A percentile compares a stretch with the other conserved stretches of the same genome.
These are phyloP conservation scores for Hoplodrina ambigua DNA, from an alignment of 2,888 invertebrate species.

Conservation along the genomic window DNA sequence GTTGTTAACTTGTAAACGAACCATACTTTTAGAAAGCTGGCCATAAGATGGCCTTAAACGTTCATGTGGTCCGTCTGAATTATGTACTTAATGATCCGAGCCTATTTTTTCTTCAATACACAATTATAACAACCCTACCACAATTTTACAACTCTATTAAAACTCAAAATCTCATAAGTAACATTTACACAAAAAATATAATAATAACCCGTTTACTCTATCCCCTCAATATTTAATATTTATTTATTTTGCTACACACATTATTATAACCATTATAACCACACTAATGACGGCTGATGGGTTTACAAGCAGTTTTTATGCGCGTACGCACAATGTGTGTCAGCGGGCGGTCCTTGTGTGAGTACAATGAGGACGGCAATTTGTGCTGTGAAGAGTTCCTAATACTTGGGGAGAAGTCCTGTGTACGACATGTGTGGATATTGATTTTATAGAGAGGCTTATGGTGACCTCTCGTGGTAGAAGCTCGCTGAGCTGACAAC, in stretches of 20 bases:
- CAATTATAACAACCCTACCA: conserved; percentile 2
- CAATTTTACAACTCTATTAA: conserved; percentile 2
- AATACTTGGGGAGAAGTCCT: conserved; percentile 32
- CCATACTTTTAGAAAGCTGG: too few species aligned
- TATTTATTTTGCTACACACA: conserved; percentile 69
- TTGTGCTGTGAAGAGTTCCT: conserved; percentile 53
- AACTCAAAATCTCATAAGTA: conserved; percentile 35
- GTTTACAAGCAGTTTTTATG: conserved; percentile 55
- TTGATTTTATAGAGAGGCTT: conserved; percentile 33
- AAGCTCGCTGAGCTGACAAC: not conserved
- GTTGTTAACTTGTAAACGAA: too few species aligned
- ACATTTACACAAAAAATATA: conserved; percentile 54
- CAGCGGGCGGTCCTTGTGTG: conserved; percentile 70
- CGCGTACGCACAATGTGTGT: conserved; percentile 50
- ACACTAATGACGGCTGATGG: conserved; percentile 67
- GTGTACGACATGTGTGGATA: conserved; percentile 49
- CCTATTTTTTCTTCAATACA: not conserved
- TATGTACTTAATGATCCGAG: not conserved
- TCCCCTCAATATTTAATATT: conserved; percentile 68
- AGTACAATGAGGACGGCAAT: conserved; percentile 66
- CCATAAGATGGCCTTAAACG: not conserved
- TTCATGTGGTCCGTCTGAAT: not conserved
- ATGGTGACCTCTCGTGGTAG: conserved; percentile 3
- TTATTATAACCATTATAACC: conserved; percentile 70
- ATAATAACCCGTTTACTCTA: conserved; percentile 62